phyloP scores from a whole-genome alignment of 2,888 invertebrate genomes.

The Gryllus longicercus region DNA sequence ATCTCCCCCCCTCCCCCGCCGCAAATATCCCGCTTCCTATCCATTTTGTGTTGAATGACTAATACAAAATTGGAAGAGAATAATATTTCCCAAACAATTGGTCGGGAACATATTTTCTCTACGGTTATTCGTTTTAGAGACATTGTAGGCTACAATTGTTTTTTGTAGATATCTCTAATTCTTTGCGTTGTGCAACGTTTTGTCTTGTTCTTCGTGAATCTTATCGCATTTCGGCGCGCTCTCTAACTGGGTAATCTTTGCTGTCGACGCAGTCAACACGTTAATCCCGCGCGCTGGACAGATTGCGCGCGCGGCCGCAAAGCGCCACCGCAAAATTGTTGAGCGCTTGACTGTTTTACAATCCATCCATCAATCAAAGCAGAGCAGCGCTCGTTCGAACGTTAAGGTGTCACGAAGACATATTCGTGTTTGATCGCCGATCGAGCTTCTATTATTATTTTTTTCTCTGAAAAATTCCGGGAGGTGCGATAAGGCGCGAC shows the following conservation, averaged over 20 bases:
- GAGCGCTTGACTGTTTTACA: not conserved
- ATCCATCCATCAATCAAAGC: not conserved
- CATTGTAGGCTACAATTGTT: too few relatives aligned
- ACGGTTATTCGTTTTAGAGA: too few relatives aligned
- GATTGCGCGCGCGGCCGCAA: not conserved
- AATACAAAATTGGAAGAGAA: too few relatives aligned
- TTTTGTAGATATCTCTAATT: too few relatives aligned
- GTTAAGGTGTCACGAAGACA: conserved; percentile 17
- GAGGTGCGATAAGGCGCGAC: not conserved
- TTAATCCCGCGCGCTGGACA: not conserved
- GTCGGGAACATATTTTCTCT: too few relatives aligned
- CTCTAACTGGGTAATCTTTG: not conserved
- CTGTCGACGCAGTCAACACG: not conserved
- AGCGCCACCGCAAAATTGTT: not conserved
- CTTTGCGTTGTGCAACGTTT: not conserved
- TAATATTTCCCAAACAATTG: too few relatives aligned
- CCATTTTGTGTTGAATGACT: too few relatives aligned
- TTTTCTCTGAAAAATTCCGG: not conserved
- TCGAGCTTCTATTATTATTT: not conserved
- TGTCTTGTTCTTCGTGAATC: not conserved
- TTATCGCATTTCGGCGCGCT: not conserved
- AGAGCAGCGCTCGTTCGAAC: not conserved
- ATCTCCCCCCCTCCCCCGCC: too few relatives aligned
- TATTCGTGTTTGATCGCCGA: not conserved
- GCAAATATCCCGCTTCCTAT: too few relatives aligned